Percentiles rank a stretch among this genome's conserved stretches.
phyloP scores from a whole-genome alignment of 2,888 invertebrate species.

The Tachina grossa region DNA sequence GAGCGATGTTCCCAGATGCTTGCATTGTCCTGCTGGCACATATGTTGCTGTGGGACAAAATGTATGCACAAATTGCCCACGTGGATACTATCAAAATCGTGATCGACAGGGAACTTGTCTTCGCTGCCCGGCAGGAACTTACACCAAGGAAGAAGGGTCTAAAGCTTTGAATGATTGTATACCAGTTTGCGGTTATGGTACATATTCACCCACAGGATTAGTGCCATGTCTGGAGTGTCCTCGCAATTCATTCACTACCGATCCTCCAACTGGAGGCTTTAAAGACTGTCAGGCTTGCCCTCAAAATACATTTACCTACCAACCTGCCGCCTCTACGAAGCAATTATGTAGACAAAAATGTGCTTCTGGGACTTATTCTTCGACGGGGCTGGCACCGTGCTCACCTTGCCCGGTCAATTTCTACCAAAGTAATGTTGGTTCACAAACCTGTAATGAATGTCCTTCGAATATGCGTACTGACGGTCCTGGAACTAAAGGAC shows the following conservation, averaged over 20 bases:
- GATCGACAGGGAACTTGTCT: conserved; percentile 95
- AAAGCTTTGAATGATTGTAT: conserved; percentile 93
- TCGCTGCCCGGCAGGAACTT: conserved; percentile 95
- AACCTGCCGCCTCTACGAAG: conserved; percentile 93
- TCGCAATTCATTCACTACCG: conserved; percentile 93
- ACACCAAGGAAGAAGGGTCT: conserved; percentile 94
- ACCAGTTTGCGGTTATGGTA: conserved; percentile 97
- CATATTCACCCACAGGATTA: conserved; percentile 96
- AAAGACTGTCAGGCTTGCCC: conserved; percentile 97
- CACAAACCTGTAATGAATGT: conserved; percentile 94
- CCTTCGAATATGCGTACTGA: conserved; percentile 95
- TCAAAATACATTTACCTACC: conserved; percentile 93
- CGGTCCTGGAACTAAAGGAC: conserved; percentile 89
- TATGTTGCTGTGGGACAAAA: conserved; percentile 95
- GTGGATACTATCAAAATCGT: conserved; percentile 96
- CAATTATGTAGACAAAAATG: conserved; percentile 94
- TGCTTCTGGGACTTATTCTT: conserved; percentile 94
- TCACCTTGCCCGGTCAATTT: conserved; percentile 95
- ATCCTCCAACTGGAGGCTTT: conserved; percentile 94
- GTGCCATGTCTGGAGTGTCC: conserved; percentile 97
- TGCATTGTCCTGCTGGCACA: conserved; percentile 98
- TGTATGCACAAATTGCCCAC: conserved; percentile 94
- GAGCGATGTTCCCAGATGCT: conserved; percentile 94
- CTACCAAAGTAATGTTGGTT: conserved; percentile 93
- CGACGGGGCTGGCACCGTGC: conserved; percentile 96